Conservation (phyloP, 1,140 invertebrate species). For the Callitettix versicolor region DNA sequence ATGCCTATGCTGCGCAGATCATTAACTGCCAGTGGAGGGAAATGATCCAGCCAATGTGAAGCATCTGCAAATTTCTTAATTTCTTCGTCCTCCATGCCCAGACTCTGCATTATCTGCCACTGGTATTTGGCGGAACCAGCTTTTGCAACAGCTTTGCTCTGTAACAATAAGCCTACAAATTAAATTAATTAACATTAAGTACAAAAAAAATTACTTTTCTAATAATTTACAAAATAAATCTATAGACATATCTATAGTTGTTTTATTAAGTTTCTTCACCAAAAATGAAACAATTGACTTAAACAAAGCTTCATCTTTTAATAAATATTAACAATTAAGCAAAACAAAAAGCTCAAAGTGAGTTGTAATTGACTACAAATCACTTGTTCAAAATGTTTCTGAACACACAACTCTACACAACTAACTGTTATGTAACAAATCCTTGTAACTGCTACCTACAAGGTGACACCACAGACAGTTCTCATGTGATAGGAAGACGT, state of each 20-base stretch:
- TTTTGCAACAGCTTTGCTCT: slow-evolving; percentile 96
- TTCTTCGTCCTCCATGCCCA: slow-evolving; percentile 83
- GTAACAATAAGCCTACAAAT: slow-evolving; percentile 24
- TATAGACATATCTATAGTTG: background rate
- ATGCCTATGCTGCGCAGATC: slow-evolving; percentile 85
- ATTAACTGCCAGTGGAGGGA: slow-evolving; percentile 77
- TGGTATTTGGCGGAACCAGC: slow-evolving; percentile 82
- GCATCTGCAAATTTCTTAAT: slow-evolving; percentile 89
- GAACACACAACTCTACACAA: too few species aligned
- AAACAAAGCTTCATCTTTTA: background rate
- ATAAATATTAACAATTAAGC: too few species aligned
- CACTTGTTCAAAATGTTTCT: too few species aligned
- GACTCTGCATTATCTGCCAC: slow-evolving; percentile 96
- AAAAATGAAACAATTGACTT: background rate
- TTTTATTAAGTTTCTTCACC: background rate
- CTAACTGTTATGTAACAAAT: too few species aligned
- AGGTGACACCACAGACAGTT: too few species aligned
- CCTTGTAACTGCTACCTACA: too few species aligned
- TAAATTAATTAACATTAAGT: slow-evolving; percentile 4
- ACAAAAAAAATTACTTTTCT: background rate
- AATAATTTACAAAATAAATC: background rate
- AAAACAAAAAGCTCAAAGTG: too few species aligned
- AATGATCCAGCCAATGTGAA: slow-evolving; percentile 89
- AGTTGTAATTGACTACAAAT: too few species aligned
- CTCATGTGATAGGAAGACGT: too few species aligned